Evolutionary conservation across 2,888 invertebrate species (phyloP), one percentile per base, ranked within the genome.

Genomic region (Frankliniella intonsa): DNA sequence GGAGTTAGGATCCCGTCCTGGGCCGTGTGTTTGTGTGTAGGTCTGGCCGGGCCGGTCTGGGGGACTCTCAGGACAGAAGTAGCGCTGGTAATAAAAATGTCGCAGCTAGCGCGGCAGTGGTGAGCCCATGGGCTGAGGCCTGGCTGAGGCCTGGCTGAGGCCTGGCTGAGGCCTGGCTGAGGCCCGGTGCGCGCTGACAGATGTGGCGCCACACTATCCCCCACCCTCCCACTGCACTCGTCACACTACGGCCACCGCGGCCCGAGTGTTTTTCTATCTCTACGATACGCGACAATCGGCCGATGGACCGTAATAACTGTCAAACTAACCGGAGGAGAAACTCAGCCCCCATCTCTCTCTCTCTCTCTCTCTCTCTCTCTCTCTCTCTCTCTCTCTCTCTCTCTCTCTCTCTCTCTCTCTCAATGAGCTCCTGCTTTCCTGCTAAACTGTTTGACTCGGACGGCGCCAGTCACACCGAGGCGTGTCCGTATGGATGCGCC

Each of bases 51-150:
- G 38, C 38, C 38, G 38, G 55, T 55, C 14, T 55, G 55, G 55
- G 38, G 38, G 38, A 38, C 38, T 38, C 38, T 38, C 38, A 22
- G 69, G 69, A 76, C 69, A 76, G 69, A 76, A 76, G 69, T 76
- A 76, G 69, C 69, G 69, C 69, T 25, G 69, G 69, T 76, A n/a
- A 76, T 76, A 76, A 76, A 76, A 76, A 76, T 76, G 69, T 76
- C 69, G 69, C 69, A 25, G 69, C 25, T 22, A 19, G 69, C 22
- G 69, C 22, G n/a, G 19, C 22, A 38, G 38, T 38, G 38, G 38
- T 5, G 38, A 38, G 38, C 38, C 38, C 38, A 3, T 38, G 38
- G 38, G 5, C 38, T 38, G 38, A 38, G 38, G 38, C 38, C 38
- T 38, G 38, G 38, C 38, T 38, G 38, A 38, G 38, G 38, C 38